Base-by-base conservation (phyloP, 2,888 invertebrate genomes). In the Pomacea canaliculata region DNA sequence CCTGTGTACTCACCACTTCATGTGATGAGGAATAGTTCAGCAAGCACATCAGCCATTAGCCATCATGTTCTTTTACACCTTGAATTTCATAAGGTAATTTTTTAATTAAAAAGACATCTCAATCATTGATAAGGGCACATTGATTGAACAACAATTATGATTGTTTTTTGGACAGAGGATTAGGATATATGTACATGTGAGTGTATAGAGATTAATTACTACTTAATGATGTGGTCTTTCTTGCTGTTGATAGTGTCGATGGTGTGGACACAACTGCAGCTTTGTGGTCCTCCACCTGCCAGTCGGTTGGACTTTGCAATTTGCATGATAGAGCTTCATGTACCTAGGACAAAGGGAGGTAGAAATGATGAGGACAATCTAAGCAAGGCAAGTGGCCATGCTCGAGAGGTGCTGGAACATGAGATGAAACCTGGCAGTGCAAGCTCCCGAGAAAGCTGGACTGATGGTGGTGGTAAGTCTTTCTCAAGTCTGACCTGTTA, bases 301-400 rank as follows among this genome's bases (percentile, higher is more conserved):
- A 83, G 85, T 79, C 83, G 91, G 65, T 83, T 91, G 37, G 91
- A 91, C 82, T 89, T 90, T 81, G 90, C 88, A 59, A 84, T 86
- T 83, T 90, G 89, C 80, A 77, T 83, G 16, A 76, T 90, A 13
- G 81, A 83, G 51, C 77, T 90, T 27, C 46, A 56, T 8, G 73
- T 80, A 37, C 80, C 79, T 13, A 16, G 71, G 19, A 4, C 16
- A 51, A 18, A 48, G 66, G 49, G 37, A 18, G 8, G 16, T n/a
- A 10, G 59, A 46, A 66, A 48, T 23, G 82, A 80, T 70, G 80
- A 65, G 19, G 73, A 66, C 0, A 78, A 78, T 19, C 68, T 86
- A 23, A 76, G 81, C 56, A 74, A 75, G 19, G 81, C 84, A n/a
- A 81, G 84, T 13, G 75, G 78, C 37, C 83, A 87, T 69, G 87